These are phyloP conservation scores for Chelidonichthys spinosus DNA, from an alignment of 2,797 vertebrate species.

Conservation along the genomic window DNA sequence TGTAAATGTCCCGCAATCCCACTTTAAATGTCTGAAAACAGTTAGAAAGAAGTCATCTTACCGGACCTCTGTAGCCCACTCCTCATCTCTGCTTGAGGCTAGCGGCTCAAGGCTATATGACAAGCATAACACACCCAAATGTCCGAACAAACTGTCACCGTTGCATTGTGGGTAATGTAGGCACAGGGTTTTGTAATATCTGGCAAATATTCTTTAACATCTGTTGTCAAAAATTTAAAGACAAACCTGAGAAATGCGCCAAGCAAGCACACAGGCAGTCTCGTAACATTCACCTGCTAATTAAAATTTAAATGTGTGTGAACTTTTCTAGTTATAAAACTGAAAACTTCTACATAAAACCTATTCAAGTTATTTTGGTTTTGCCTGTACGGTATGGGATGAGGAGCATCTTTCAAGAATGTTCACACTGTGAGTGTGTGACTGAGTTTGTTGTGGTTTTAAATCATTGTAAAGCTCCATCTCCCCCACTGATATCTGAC, in stretches of 20 bases:
- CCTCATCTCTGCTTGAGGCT: background rate
- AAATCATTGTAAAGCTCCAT: conserved; percentile 28
- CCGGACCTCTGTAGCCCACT: background rate
- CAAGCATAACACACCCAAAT: background rate
- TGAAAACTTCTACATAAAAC: background rate
- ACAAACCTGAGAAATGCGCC: background rate
- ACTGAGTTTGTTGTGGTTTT: conserved; percentile 1
- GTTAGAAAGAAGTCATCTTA: background rate
- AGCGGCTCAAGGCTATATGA: background rate
- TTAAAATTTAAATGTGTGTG: background rate
- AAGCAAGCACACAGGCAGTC: background rate
- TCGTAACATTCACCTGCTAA: background rate
- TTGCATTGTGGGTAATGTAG: background rate
- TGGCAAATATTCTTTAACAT: background rate
- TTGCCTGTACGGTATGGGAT: background rate
- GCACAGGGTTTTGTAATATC: background rate
- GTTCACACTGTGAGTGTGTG: background rate
- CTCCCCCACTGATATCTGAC: conserved; percentile 32
- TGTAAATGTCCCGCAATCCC: background rate
- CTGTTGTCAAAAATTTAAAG: background rate
- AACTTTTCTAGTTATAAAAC: background rate
- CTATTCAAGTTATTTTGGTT: background rate
- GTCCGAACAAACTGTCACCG: background rate
- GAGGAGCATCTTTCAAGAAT: background rate
- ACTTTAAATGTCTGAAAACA: background rate